phyloP scores from a whole-genome alignment of 2,113 vertebrate species.

The Pteruthius melanotis region DNA sequence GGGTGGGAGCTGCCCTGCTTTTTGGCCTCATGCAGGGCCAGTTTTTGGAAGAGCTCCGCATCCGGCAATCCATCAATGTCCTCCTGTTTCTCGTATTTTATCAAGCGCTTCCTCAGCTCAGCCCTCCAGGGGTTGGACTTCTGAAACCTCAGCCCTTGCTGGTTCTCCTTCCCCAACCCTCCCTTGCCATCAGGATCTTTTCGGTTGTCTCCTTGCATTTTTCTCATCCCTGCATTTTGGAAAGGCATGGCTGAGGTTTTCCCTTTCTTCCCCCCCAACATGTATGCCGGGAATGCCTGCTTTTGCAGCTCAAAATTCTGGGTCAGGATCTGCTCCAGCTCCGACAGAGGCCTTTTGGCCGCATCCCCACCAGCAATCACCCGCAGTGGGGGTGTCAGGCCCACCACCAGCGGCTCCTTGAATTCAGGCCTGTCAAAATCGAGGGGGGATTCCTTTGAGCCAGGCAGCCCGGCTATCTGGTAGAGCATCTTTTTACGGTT shows the following conservation, averaged over 20 bases:
- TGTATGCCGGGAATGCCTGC: conserved; percentile 34
- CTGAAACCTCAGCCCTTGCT: conserved; percentile 52
- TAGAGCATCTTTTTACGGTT: conserved; percentile 66
- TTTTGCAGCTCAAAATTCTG: conserved; percentile 66
- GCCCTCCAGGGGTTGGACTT: conserved; percentile 40
- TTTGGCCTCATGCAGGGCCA: conserved; percentile 41
- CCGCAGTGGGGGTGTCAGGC: conserved; percentile 28
- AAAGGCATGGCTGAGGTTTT: not conserved
- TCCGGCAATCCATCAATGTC: conserved; percentile 43
- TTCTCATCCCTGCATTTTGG: conserved; percentile 38
- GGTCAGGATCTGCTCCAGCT: conserved; percentile 56
- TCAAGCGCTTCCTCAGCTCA: conserved; percentile 57
- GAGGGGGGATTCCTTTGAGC: conserved; percentile 11
- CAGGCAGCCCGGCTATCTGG: conserved; percentile 42
- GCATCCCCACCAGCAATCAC: conserved; percentile 55
- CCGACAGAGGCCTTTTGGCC: not conserved
- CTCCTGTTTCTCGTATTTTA: conserved; percentile 58
- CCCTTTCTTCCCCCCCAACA: conserved; percentile 54
- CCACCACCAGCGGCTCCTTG: conserved; percentile 51
- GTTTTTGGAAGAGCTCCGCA: conserved; percentile 29
- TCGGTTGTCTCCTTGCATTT: conserved; percentile 53
- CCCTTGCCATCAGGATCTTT: conserved; percentile 35
- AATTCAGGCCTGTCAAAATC: conserved; percentile 56
- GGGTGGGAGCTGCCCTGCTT: conserved; percentile 50
- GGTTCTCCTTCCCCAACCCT: conserved; percentile 33